Percentiles rank a stretch among this genome's conserved stretches.
These are phyloP conservation scores for Gallinago paraguaiae DNA, from an alignment of 2,113 vertebrate species.

Conservation along the genomic window DNA sequence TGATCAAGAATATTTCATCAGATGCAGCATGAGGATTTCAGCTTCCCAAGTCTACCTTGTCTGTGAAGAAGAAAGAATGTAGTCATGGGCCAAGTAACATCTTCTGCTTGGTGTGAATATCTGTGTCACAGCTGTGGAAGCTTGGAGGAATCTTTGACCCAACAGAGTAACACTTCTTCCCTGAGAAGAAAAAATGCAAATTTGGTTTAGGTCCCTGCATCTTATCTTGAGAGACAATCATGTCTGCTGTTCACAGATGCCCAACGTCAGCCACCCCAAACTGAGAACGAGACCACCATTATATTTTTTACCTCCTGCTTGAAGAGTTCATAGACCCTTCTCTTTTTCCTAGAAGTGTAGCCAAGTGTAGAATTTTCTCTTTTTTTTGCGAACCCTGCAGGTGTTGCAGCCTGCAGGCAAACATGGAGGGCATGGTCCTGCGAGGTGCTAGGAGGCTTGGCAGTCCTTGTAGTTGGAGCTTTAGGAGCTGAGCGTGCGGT, in stretches of 20 bases:
- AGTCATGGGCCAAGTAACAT: background rate
- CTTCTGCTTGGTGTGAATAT: background rate
- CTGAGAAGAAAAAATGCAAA: background rate
- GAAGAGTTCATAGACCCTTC: background rate
- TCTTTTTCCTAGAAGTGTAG: background rate
- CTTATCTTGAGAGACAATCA: rapidly evolving
- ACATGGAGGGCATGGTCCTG: background rate
- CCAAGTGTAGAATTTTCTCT: background rate
- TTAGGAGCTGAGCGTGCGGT: rapidly evolving
- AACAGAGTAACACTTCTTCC: background rate
- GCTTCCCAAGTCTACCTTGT: background rate
- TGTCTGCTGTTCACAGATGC: background rate
- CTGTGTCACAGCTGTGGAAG: background rate
- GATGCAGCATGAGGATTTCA: background rate
- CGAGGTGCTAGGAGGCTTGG: background rate
- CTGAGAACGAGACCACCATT: rapidly evolving
- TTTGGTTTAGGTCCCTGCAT: background rate
- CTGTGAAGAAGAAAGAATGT: background rate
- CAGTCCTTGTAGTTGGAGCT: background rate
- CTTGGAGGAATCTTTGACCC: background rate
- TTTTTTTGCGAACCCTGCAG: background rate
- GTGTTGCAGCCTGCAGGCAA: background rate
- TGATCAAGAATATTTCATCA: background rate
- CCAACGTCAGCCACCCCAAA: rapidly evolving
- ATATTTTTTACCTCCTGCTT: background rate